These are phyloP conservation scores for Colletes latitarsis DNA, from an alignment of 1,140 invertebrate genomes.

Conservation along the genomic window DNA sequence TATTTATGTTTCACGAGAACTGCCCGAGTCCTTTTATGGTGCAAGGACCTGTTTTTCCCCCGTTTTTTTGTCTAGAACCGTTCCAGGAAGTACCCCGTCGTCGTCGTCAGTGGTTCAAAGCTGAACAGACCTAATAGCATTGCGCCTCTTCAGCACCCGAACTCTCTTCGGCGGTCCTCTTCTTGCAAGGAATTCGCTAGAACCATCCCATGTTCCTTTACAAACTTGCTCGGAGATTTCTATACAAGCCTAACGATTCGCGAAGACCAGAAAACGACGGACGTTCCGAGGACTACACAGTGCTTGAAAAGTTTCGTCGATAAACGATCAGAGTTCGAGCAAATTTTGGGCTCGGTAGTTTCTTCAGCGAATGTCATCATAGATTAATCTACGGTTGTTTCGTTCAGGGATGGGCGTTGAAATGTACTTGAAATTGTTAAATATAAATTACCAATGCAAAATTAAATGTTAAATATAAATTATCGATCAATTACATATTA, in stretches of 20 bases:
- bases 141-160: conserved; percentile 73
- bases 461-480: too few relatives aligned
- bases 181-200: conserved; percentile 71
- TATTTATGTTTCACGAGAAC: background rate
- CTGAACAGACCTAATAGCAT: conserved; percentile 77
- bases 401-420: too few relatives aligned
- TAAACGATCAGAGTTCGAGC: too few relatives aligned
- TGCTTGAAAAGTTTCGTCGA: too few relatives aligned
- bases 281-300: background rate
- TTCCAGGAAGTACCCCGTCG: conserved; percentile 46
- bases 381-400: too few relatives aligned
- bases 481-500: too few relatives aligned
- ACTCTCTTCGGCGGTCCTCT: conserved; percentile 65
- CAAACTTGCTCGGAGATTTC: background rate
- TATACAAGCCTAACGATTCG: conserved; percentile 4
- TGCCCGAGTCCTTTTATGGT: background rate
- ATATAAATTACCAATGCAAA: too few relatives aligned
- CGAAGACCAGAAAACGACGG: background rate
- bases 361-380: too few relatives aligned
- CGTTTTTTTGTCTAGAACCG: conserved; percentile 2
- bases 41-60: background rate
- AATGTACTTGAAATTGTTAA: too few relatives aligned
- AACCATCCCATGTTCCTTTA: conserved; percentile 58
- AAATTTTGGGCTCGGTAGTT: too few relatives aligned
- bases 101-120: background rate